phyloP scores from a whole-genome alignment of 2,113 vertebrate species.

The Tetrao urogallus region DNA sequence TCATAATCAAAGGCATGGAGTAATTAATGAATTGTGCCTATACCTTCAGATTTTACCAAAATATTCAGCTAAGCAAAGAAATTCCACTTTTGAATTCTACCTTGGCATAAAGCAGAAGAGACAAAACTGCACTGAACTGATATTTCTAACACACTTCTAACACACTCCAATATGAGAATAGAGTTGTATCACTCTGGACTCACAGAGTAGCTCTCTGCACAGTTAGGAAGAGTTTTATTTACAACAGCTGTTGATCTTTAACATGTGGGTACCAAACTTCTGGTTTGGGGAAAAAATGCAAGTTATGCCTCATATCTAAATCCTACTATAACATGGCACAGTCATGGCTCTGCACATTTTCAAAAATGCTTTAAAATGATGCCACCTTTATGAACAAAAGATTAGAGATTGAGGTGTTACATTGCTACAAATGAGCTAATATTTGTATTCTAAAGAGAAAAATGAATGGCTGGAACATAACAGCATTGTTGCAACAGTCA shows the following conservation, averaged over 20 bases:
- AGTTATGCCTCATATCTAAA: not conserved
- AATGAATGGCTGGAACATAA: fast-evolving
- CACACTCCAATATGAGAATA: not conserved
- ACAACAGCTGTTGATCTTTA: not conserved
- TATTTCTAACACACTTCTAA: not conserved
- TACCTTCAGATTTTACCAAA: not conserved
- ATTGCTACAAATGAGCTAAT: not conserved
- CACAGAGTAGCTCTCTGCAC: not conserved
- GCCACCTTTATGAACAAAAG: not conserved
- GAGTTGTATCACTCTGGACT: not conserved
- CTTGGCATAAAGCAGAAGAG: not conserved
- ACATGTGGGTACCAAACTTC: not conserved
- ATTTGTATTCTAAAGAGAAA: not conserved
- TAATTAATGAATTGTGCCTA: not conserved
- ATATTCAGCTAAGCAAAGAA: not conserved
- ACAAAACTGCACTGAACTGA: not conserved
- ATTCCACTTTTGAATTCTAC: not conserved
- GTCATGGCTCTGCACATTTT: not conserved
- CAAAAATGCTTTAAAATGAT: not conserved
- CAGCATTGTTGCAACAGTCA: not conserved
- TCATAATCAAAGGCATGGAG: not conserved
- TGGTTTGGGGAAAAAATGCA: not conserved
- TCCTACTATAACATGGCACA: not conserved
- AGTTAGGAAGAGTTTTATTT: not conserved
- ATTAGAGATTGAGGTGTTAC: fast-evolving